Conservation (phyloP, 2,888 invertebrate genomes). For the Thera britannica region DNA sequence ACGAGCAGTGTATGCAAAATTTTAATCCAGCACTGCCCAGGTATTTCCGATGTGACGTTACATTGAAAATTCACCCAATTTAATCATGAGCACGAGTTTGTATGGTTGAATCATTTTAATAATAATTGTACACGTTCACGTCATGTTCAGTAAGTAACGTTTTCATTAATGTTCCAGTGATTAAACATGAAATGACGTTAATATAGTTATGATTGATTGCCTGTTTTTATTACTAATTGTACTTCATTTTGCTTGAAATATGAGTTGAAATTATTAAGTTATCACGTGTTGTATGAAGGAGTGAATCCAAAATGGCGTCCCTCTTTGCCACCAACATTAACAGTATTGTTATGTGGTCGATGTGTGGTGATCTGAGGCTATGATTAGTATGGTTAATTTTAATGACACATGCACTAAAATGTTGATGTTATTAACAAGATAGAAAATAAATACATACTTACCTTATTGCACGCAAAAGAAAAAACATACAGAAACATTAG, state of each 20-base stretch:
- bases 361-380: no score
- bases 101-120: conserved; percentile 13
- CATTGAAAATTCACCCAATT: conserved; percentile 21
- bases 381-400: no score
- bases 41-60: conserved; percentile 23
- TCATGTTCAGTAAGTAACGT: conserved; percentile 4
- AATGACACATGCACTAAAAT: no score
- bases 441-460: no score
- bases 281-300: no score
- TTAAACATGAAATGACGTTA: conserved; percentile 2
- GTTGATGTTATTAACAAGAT: no score
- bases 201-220: neutral
- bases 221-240: neutral
- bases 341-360: no score
- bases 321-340: no score
- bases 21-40: conserved; percentile 13
- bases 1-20: conserved; percentile 32
- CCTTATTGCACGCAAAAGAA: no score
- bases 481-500: no score
- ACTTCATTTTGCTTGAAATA: neutral
- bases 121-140: conserved; percentile 12
- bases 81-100: conserved; percentile 18
- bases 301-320: no score
- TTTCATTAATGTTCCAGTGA: conserved; percentile 3
- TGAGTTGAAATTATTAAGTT: no score